Percentiles rank a stretch among this genome's conserved stretches.
Conservation (phyloP, 2,888 invertebrate genomes). For the Drosophila pseudotakahashii region DNA sequence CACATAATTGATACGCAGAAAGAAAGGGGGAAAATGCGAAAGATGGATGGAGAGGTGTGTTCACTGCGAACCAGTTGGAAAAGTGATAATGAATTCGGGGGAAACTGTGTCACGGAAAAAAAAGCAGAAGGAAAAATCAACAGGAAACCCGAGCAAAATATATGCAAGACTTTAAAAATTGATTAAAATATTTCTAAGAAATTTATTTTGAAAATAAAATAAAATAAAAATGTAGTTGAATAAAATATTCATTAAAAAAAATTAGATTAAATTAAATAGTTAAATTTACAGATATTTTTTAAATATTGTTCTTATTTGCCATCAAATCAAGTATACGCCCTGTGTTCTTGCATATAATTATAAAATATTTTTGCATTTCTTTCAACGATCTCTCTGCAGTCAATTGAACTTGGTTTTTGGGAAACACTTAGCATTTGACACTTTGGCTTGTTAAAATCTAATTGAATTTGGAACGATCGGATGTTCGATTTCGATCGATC, state of each 20-base stretch:
- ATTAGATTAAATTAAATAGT: no score
- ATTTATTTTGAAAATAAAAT: no score
- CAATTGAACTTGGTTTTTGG: slow-evolving; percentile 57
- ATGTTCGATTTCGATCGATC: slow-evolving; percentile 18
- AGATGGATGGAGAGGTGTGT: slow-evolving; percentile 5
- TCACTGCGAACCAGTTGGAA: slow-evolving; percentile 25
- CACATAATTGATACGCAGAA: slow-evolving; percentile 43
- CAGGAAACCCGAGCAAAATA: slow-evolving; percentile 13
- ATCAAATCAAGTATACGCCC: slow-evolving; percentile 4
- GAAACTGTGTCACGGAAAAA: slow-evolving; percentile 34
- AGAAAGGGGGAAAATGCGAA: slow-evolving; percentile 22
- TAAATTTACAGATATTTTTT: background rate
- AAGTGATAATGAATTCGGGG: slow-evolving; percentile 27
- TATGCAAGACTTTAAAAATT: background rate
- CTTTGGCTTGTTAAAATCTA: slow-evolving; percentile 59
- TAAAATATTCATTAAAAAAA: no score
- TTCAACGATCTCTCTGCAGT: background rate
- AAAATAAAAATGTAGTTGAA: no score
- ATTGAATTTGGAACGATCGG: slow-evolving; percentile 60
- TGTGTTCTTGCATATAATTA: background rate
- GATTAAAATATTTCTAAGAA: no score
- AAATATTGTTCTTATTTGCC: background rate
- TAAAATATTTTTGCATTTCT: background rate
- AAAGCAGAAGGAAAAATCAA: background rate
- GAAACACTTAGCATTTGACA: slow-evolving; percentile 49